A percentile compares a stretch with the other conserved stretches of the same genome.
These are phyloP conservation scores for Microctonus aethiopoides DNA, from an alignment of 2,888 invertebrate genomes.

Conservation along the genomic window DNA sequence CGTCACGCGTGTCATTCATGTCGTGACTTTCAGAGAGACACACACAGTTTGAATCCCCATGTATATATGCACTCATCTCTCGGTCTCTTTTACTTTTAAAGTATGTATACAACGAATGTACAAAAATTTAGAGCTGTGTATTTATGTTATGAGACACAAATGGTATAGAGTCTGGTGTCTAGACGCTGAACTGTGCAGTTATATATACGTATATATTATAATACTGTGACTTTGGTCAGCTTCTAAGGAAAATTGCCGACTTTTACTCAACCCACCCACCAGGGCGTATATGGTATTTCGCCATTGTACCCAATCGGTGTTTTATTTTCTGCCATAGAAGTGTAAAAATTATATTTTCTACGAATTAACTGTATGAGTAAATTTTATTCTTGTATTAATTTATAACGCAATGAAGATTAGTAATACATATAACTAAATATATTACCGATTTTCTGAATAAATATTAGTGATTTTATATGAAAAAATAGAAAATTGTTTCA, in stretches of 20 bases:
- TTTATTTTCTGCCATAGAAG: background rate
- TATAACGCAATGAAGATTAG: conserved; percentile 56
- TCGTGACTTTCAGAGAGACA: conserved; percentile 29
- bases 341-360: background rate
- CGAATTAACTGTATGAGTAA: conserved; percentile 4
- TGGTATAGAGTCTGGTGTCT: background rate
- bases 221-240: background rate
- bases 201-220: no score
- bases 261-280: background rate
- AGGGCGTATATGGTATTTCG: background rate
- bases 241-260: background rate
- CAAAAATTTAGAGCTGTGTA: background rate
- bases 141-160: background rate
- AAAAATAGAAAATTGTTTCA: no score
- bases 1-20: conserved; percentile 60
- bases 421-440: conserved; percentile 43
- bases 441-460: conserved; percentile 40
- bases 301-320: background rate
- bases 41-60: conserved; percentile 13
- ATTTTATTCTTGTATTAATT: conserved; percentile 27
- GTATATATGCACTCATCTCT: conserved; percentile 27
- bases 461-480: no score
- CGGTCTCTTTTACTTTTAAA: background rate
- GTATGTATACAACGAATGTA: background rate
- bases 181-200: no score